Evolutionary conservation across 2,888 invertebrate genomes (phyloP), one percentile per base, ranked within the genome.

Genomic region (Apoderus coryli): DNA sequence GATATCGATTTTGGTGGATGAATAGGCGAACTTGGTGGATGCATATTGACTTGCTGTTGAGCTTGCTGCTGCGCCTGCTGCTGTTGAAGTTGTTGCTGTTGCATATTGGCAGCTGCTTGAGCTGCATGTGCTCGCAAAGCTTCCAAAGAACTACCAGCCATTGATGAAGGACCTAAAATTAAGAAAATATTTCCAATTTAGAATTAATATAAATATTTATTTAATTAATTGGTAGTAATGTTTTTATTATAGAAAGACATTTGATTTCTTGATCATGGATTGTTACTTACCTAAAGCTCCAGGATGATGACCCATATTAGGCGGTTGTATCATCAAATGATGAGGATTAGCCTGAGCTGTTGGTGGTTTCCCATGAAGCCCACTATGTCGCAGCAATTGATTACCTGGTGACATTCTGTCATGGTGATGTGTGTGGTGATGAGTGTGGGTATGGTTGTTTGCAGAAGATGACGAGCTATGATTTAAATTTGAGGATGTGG

Each of bases 41-140:
- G 70, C 53, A 47, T 55, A n/a, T 35, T 34, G 10, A 29, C 30
- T 26, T 43, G 43, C 31, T 41, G 41, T 25, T 46, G 44, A n/a
- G n/a, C n/a, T n/a, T n/a, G n/a, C 19, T 48, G 50, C 29, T 52
- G 50, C 47, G 53, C 47, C 31, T 51, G 35, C 13, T 44, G 46
- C 30, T 49, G 49, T 19, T 33, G 29, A 10, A 32, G 36, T 9
- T 38, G 35, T 16, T 46, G 44, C 13, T 48, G 50, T 32, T 53
- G 53, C 49, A 56, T 49, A 33, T 53, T 56, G 3, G 56, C 56
- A 33, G 72, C 72, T 2, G 63, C 65, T 34, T 79, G 77, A 45
- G 76, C 77, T 2, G 80, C 80, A 51, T 80, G 80, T 25, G 79
- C 69, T 40, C 80, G 60, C 35, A 81, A 56, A 28, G 76, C 79